Percentiles rank a stretch among this genome's conserved stretches.
Conservation (phyloP, 2,113 vertebrate species). For the Maccullochella peelii region DNA sequence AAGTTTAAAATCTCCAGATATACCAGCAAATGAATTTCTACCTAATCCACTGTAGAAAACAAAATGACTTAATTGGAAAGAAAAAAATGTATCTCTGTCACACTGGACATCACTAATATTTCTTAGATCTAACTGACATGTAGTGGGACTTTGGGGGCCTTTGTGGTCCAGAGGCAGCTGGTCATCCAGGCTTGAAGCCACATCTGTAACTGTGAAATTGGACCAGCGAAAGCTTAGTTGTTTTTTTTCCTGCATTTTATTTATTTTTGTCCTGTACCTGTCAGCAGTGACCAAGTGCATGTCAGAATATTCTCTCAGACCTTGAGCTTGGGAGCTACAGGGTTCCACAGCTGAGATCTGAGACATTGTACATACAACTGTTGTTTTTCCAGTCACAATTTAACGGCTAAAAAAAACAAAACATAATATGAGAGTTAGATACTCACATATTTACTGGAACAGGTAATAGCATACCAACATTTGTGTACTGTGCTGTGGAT, state of each 20-base stretch:
- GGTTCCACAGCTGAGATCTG: no score
- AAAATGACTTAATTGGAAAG: not conserved
- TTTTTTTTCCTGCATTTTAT: not conserved
- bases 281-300: not conserved
- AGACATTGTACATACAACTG: not conserved
- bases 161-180: no score
- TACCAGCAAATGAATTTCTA: not conserved
- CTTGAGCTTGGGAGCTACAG: not conserved
- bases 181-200: not conserved
- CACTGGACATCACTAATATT: not conserved
- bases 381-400: not conserved
- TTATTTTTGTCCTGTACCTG: not conserved
- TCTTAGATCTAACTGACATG: not conserved
- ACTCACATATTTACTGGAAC: not conserved
- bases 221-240: not conserved
- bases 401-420: no score
- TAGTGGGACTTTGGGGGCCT: not conserved
- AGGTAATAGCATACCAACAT: not conserved
- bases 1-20: not conserved
- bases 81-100: not conserved
- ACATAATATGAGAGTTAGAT: not conserved
- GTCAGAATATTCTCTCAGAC: not conserved
- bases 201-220: not conserved
- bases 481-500: not conserved
- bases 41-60: not conserved